Percentiles rank a stretch among this genome's conserved stretches.
Evolutionary conservation across 2,113 vertebrate species (phyloP).

Genomic region (Dolichallabes microphthalmus): DNA sequence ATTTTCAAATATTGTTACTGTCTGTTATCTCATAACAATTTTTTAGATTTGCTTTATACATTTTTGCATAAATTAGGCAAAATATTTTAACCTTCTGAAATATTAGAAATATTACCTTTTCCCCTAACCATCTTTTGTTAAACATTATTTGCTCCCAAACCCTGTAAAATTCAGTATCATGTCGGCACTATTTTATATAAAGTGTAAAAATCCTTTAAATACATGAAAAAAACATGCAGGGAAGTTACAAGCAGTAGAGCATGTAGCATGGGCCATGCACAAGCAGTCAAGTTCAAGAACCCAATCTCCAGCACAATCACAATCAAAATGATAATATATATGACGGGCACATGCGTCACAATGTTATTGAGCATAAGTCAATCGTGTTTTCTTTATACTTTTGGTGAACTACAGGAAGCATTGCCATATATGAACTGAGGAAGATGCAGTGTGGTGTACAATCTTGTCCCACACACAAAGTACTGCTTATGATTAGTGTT

Average conservation of each 20-base stretch:
- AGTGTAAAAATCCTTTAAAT: background rate
- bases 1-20: background rate
- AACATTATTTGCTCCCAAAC: background rate
- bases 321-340: background rate
- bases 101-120: background rate
- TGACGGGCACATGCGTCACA: no score
- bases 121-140: background rate
- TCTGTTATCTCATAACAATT: background rate
- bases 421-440: no score
- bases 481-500: no score
- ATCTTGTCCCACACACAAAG: no score
- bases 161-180: background rate
- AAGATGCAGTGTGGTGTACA: no score
- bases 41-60: background rate
- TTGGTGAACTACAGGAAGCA: no score
- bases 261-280: background rate
- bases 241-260: background rate
- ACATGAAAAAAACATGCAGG: background rate
- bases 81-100: background rate
- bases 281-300: background rate
- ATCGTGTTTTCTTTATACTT: no score
- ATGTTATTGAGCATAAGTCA: no score
- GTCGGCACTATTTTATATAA: background rate
- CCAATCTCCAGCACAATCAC: background rate
- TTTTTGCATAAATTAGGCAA: background rate